Conservation (phyloP, 2,888 invertebrate genomes). For the Bedellia somnulentella region DNA sequence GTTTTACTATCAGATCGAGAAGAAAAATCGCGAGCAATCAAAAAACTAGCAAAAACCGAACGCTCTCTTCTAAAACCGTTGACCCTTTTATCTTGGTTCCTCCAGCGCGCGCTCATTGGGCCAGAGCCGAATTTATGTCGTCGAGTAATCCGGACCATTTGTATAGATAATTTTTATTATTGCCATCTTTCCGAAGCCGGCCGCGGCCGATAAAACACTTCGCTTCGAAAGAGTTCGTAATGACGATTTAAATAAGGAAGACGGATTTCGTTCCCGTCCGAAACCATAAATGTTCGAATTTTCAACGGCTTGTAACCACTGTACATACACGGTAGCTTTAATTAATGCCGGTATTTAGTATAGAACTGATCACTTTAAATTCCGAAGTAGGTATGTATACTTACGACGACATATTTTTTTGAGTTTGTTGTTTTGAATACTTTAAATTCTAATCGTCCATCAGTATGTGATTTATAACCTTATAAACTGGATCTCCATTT, state of each 20-base stretch:
- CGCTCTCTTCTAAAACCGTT: slow-evolving; percentile 32
- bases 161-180: slow-evolving; percentile 63
- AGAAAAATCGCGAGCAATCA: slow-evolving; percentile 13
- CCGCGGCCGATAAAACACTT: slow-evolving; percentile 26
- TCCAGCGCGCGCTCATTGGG: slow-evolving; percentile 49
- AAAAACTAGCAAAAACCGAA: slow-evolving; percentile 12
- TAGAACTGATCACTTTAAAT: too few species aligned
- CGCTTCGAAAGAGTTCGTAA: slow-evolving; percentile 52
- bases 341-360: too few species aligned
- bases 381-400: too few species aligned
- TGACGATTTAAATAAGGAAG: slow-evolving; percentile 60
- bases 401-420: too few species aligned
- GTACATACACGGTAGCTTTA: too few species aligned
- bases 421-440: too few species aligned
- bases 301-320: too few species aligned
- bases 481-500: slow-evolving; percentile 2
- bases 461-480: slow-evolving; percentile 1
- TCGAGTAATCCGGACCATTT: slow-evolving; percentile 57
- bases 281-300: too few species aligned
- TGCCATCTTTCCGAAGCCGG: slow-evolving; percentile 53
- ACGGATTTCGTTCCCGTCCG: slow-evolving; percentile 47
- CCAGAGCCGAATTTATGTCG: slow-evolving; percentile 59
- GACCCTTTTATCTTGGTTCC: slow-evolving; percentile 49
- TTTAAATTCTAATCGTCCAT: too few species aligned
- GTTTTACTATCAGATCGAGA: slow-evolving; percentile 3